Evolutionary conservation across 2,888 invertebrate species (phyloP), one percentile per base, ranked within the genome.

Genomic region (Philopedon plagiatum): DNA sequence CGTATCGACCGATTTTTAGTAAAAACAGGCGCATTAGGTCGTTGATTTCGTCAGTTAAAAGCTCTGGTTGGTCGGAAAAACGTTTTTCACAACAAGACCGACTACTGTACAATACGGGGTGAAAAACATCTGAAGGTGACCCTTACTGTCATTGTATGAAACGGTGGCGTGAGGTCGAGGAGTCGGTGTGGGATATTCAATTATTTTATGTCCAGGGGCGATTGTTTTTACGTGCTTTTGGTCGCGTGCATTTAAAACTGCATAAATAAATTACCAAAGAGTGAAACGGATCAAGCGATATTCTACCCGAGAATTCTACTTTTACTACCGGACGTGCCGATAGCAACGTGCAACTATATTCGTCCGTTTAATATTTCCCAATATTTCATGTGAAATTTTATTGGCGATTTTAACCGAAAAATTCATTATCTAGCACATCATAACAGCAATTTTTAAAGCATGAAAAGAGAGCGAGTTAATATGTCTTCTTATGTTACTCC

Each of bases 381-480:
- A n/a, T n/a, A n/a, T n/a, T n/a, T n/a, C n/a, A n/a, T n/a, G n/a
- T n/a, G n/a, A n/a, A n/a, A n/a, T n/a, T n/a, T n/a, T n/a, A n/a
- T n/a, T n/a, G n/a, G n/a, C n/a, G n/a, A n/a, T n/a, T n/a, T n/a
- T n/a, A n/a, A n/a, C n/a, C n/a, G n/a, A n/a, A n/a, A n/a, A n/a
- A n/a, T n/a, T n/a, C n/a, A n/a, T n/a, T n/a, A n/a, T n/a, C n/a
- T n/a, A 13, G 19, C 21, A 26, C 13, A n/a, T 46, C 9, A 13
- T 9, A 5, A 2, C 5, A 13, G 5, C 5, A 29, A 37, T 58
- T 51, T 18, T 49, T 2, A 5, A 44, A 41, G 5, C 19, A 71
- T 71, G 71, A 71, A 61, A 32, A 41, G 44, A 7, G 64, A 71
- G n/a, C 60, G 44, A 4, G 60, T 71, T 11, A 65, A 71, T 54